Percentiles rank a stretch among this genome's conserved stretches.
Conservation (phyloP, 1,140 invertebrate species). For the Linepithema humile region DNA sequence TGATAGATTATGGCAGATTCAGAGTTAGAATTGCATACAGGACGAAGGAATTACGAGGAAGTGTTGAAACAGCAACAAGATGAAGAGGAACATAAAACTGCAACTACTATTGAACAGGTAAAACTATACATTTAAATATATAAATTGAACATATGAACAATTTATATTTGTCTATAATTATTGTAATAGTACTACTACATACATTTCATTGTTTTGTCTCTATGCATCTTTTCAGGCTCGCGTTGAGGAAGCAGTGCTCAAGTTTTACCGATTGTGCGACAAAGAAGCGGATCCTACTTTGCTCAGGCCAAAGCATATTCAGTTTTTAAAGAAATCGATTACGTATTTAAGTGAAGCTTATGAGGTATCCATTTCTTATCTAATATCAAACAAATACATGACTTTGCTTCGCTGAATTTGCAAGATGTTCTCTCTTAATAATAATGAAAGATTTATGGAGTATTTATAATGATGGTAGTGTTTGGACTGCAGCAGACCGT, state of each 20-base stretch:
- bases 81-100: constrained; percentile 52
- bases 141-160: background rate
- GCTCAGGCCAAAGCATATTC: constrained; percentile 87
- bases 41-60: constrained; percentile 57
- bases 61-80: constrained; percentile 60
- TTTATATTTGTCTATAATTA: background rate
- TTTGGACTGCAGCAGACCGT: constrained; percentile 96
- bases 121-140: background rate
- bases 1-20: constrained; percentile 63
- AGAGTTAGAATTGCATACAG: constrained; percentile 1
- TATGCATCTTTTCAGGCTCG: constrained; percentile 84
- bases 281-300: constrained; percentile 85
- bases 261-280: constrained; percentile 86
- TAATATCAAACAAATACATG: too few species aligned
- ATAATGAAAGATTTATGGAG: constrained; percentile 30
- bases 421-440: background rate
- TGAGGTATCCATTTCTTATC: constrained; percentile 84
- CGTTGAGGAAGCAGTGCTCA: constrained; percentile 88
- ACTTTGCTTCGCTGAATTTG: constrained; percentile 21
- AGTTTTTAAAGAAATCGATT: constrained; percentile 90
- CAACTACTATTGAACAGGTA: constrained; percentile 62
- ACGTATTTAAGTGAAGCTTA: constrained; percentile 88
- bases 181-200: background rate
- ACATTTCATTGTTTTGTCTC: too few species aligned
- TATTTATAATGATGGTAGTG: constrained; percentile 83